Evolutionary conservation across 2,113 vertebrate genomes (phyloP).

Genomic region (Addax nasomaculatus): DNA sequence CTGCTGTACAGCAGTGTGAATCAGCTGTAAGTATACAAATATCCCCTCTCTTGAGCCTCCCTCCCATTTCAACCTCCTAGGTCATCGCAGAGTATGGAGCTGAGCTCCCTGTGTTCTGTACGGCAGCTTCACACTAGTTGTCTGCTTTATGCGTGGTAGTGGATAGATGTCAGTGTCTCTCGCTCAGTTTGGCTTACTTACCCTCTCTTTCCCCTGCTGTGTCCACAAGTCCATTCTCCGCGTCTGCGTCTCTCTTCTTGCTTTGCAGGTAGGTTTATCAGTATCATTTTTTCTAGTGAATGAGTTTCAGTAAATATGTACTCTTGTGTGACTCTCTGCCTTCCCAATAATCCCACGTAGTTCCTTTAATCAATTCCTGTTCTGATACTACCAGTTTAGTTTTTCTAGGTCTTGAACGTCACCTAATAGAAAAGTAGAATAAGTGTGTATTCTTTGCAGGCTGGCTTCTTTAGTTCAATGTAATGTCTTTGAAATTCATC

Average conservation of each 20-base stretch:
- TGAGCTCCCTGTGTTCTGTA: not conserved
- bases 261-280: not conserved
- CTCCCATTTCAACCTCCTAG: not conserved
- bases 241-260: not conserved
- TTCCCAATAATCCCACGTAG: not conserved
- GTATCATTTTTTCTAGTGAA: not conserved
- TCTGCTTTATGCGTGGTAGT: not conserved
- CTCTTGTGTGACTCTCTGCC: not conserved
- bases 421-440: not conserved
- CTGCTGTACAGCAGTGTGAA: not conserved
- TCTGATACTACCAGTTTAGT: not conserved
- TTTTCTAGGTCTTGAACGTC: conserved; percentile 16
- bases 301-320: not conserved
- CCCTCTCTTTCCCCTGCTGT: not conserved
- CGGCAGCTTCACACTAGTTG: not conserved
- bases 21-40: not conserved
- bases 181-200: not conserved
- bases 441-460: not conserved
- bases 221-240: not conserved
- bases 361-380: not conserved
- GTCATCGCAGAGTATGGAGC: not conserved
- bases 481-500: conserved; percentile 1
- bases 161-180: not conserved
- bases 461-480: not conserved
- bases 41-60: not conserved